Percentiles rank a stretch among this genome's conserved stretches.
Evolutionary conservation across 2,888 invertebrate species (phyloP).

Genomic region (Pollenia griseotomentosa): DNA sequence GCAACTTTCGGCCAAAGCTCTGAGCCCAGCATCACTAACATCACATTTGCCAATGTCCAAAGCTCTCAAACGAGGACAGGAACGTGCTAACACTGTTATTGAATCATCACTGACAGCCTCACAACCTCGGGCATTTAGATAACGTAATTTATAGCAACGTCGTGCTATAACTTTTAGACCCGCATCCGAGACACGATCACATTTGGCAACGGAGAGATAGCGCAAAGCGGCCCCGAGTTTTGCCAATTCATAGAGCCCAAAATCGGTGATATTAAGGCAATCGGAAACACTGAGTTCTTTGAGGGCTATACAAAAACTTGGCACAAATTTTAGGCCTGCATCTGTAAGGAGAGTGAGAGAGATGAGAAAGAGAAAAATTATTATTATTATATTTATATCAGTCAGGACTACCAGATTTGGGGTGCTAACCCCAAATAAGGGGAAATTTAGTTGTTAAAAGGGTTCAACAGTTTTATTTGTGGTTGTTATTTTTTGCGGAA

Average conservation of each 20-base stretch:
- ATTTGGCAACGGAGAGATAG: constrained; percentile 96
- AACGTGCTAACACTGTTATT: constrained; percentile 92
- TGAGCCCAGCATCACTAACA: constrained; percentile 94
- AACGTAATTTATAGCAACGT: constrained; percentile 94
- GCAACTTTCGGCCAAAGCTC: constrained; percentile 94
- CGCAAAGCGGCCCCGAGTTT: constrained; percentile 94
- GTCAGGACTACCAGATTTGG: not conserved
- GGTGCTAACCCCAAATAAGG: too few relatives aligned
- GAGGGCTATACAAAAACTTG: constrained; percentile 93
- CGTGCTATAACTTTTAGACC: constrained; percentile 94
- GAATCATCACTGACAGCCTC: constrained; percentile 97
- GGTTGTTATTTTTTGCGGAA: too few relatives aligned
- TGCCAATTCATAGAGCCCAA: constrained; percentile 94
- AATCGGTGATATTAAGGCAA: constrained; percentile 94
- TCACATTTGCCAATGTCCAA: constrained; percentile 97
- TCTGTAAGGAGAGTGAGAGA: constrained; percentile 85
- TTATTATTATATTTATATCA: not conserved
- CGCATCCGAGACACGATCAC: constrained; percentile 95
- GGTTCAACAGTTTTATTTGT: too few relatives aligned
- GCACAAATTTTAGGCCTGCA: constrained; percentile 95
- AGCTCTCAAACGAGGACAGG: constrained; percentile 93
- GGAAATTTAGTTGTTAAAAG: too few relatives aligned
- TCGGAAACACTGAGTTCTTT: constrained; percentile 96
- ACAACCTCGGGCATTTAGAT: constrained; percentile 95
- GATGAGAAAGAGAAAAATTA: not conserved